A percentile compares a stretch with the other conserved stretches of the same genome.
phyloP scores from a whole-genome alignment of 2,888 invertebrate species.

The Drosophila limbata region DNA sequence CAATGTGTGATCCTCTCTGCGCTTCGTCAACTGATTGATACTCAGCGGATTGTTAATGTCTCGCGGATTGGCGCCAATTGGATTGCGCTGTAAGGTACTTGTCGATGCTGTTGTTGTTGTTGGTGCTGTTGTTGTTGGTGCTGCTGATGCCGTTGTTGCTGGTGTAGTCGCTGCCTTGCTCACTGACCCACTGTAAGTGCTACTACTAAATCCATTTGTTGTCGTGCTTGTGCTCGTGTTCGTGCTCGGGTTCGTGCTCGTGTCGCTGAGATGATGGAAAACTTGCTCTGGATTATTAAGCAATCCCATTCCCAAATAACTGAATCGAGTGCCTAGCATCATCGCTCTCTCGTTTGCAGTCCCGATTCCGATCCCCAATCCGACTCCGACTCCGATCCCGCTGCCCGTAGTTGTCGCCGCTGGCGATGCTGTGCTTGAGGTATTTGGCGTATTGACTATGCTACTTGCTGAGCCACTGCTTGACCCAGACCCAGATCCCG shows the following conservation, averaged over 20 bases:
- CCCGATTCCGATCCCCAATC: conserved; percentile 3
- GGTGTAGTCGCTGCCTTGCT: not conserved
- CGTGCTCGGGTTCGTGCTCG: conserved; percentile 3
- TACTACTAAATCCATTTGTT: conserved; percentile 43
- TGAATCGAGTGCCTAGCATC: conserved; percentile 80
- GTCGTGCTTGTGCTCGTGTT: conserved; percentile 7
- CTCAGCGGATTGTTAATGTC: conserved; percentile 97
- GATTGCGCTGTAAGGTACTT: conserved; percentile 87
- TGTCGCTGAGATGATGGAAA: conserved; percentile 28
- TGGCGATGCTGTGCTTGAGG: conserved; percentile 74
- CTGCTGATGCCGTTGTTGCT: not conserved
- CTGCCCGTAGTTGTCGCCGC: conserved; percentile 71
- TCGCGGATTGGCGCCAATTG: conserved; percentile 95
- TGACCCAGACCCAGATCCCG: conserved; percentile 43
- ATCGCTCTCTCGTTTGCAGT: conserved; percentile 67
- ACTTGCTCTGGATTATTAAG: conserved; percentile 51
- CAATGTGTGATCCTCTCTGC: conserved; percentile 63
- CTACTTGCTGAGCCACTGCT: conserved; percentile 62
- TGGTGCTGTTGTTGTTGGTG: not conserved
- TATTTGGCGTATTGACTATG: conserved; percentile 69
- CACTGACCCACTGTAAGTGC: conserved; percentile 68
- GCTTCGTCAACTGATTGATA: conserved; percentile 95
- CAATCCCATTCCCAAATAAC: conserved; percentile 82
- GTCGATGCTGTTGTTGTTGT: not conserved
- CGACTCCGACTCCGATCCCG: conserved; percentile 60